Base-by-base conservation (phyloP, 2,888 invertebrate species). In the Tupiocoris notatus region DNA sequence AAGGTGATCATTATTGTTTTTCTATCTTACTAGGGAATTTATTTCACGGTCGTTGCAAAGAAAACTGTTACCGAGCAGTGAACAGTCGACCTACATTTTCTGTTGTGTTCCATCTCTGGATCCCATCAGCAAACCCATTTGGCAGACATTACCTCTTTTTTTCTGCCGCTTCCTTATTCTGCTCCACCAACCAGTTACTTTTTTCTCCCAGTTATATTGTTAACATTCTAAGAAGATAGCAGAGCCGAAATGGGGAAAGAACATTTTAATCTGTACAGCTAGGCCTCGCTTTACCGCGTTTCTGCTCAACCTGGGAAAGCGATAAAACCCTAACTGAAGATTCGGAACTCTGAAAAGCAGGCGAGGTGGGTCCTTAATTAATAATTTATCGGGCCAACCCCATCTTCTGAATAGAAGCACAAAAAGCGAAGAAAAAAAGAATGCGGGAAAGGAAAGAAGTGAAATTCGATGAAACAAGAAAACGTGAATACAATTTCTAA, bases 211-310 rank as follows among this genome's bases (percentile, higher is more conserved):
- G 6, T 58, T 58, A 18, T 58, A 59, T 58, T 24, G 20, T 68
- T 25, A 68, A 68, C 68, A 59, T 59, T 58, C n/a, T 59, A 21
- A 68, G 59, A 57, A 68, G 59, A 68, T 68, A 68, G 24, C 68
- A 7, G 2, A 56, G 23, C 68, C 16, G 58, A 68, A 25, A 59
- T 57, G 59, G 57, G 39, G 59, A 23, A 68, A 58, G 59, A 68
- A 59, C 68, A 59, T 68, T 68, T 68, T 68, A 68, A 68, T 68
- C 68, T 68, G 23, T 57, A 7, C 23, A 23, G 22, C n/a, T n/a
- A 22, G 25, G 24, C 59, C 68, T 39, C 23, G 6, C 54, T 1
- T 22, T 1, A 16, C 58, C 68, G 23, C 22, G 58, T 59, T 68
- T 58, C 59, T 68, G 20, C 58, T 68, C 59, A 22, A 68, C 68